Evolutionary conservation across 1,140 invertebrate species (phyloP).

Genomic region (Lepidurus packardi): DNA sequence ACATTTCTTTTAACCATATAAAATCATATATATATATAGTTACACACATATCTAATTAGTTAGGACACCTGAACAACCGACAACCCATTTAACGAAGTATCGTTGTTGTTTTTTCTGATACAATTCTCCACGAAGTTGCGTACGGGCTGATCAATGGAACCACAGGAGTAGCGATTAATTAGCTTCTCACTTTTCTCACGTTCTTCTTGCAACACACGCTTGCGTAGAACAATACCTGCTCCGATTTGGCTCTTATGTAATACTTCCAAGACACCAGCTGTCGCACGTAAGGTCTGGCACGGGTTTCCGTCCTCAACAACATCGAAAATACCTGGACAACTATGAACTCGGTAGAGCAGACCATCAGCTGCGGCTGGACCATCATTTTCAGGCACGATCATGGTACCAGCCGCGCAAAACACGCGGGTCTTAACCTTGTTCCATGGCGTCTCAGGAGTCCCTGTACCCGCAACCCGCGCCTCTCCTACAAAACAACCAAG

Average conservation of each 20-base stretch:
- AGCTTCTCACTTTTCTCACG: conserved; percentile 22
- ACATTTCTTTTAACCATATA: neutral
- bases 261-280: conserved; percentile 26
- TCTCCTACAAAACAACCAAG: conserved; percentile 26
- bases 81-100: conserved; percentile 23
- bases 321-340: conserved; percentile 31
- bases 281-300: conserved; percentile 14
- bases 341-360: conserved; percentile 31
- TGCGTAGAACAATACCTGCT: neutral
- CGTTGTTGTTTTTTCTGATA: neutral
- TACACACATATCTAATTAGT: conserved; percentile 12
- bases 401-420: neutral
- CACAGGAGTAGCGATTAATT: conserved; percentile 33
- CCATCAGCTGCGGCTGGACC: neutral
- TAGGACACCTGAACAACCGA: conserved; percentile 33
- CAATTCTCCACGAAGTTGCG: neutral
- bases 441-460: conserved; percentile 4
- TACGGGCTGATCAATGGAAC: conserved; percentile 24
- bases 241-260: conserved; percentile 1
- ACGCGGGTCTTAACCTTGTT: neutral
- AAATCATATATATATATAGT: conserved; percentile 13
- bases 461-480: conserved; percentile 18
- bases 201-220: conserved; percentile 19
- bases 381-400: conserved; percentile 15
- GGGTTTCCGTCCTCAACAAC: conserved; percentile 11